Evolutionary conservation across 1,140 invertebrate species (phyloP).

Genomic region (Babylonia areolata): DNA sequence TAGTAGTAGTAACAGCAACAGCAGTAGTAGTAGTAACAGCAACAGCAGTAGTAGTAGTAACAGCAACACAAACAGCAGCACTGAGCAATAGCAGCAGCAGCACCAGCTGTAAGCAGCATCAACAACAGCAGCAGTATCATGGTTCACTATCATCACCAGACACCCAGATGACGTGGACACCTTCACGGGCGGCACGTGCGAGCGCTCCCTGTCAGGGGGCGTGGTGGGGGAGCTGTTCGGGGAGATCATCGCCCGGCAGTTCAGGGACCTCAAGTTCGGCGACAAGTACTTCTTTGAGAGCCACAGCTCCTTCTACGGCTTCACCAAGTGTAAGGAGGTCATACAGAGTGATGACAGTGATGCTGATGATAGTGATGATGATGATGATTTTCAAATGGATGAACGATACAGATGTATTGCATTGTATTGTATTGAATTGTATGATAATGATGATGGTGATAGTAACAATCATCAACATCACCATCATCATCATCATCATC

Average conservation of each 20-base stretch:
- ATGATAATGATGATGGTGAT: too few species aligned
- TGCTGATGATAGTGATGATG: too few species aligned
- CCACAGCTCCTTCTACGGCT: slow-evolving; percentile 75
- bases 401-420: not conserved
- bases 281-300: slow-evolving; percentile 98
- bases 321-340: slow-evolving; percentile 80
- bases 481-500: too few species aligned
- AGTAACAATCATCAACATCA: too few species aligned
- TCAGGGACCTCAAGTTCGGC: slow-evolving; percentile 90
- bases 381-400: too few species aligned
- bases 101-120: too few species aligned
- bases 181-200: slow-evolving; percentile 89
- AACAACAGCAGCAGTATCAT: not conserved
- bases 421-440: too few species aligned
- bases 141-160: slow-evolving; percentile 64
- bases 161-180: slow-evolving; percentile 89
- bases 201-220: slow-evolving; percentile 89
- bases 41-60: too few species aligned
- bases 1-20: too few species aligned
- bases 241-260: slow-evolving; percentile 96
- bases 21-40: too few species aligned
- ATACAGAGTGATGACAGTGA: too few species aligned
- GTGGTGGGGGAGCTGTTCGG: slow-evolving; percentile 96
- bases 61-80: not conserved
- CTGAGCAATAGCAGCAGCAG: not conserved